Percentiles rank a stretch among this genome's conserved stretches.
These are phyloP conservation scores for Yponomeuta evonymella DNA, from an alignment of 2,888 invertebrate genomes.

Conservation along the genomic window DNA sequence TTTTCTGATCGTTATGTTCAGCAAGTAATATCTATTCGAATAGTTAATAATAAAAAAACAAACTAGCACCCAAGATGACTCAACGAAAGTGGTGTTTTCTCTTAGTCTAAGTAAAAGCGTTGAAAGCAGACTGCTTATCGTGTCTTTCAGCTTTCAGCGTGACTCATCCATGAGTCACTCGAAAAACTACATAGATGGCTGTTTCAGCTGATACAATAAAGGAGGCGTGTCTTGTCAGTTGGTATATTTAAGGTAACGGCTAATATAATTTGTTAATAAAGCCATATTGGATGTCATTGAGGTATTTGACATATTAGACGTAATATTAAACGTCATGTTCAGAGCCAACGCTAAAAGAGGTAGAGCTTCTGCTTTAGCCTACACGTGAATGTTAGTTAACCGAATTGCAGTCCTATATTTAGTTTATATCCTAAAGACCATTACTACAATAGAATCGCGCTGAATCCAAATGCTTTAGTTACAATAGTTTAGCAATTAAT, in stretches of 20 bases:
- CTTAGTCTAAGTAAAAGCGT: slow-evolving; percentile 5
- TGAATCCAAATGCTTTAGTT: slow-evolving; percentile 1
- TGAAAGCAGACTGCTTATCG: neutral
- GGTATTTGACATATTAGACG: too few relatives aligned
- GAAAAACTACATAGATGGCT: neutral
- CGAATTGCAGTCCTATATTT: neutral
- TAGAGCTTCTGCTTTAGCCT: too few relatives aligned
- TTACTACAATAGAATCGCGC: neutral
- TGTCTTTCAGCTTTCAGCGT: slow-evolving; percentile 2
- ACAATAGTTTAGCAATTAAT: neutral
- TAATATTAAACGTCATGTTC: too few relatives aligned
- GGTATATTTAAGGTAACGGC: neutral
- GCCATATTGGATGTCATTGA: too few relatives aligned
- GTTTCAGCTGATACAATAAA: neutral
- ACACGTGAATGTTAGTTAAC: too few relatives aligned
- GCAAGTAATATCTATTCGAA: neutral
- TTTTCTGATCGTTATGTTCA: neutral
- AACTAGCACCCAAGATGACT: neutral
- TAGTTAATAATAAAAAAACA: too few relatives aligned
- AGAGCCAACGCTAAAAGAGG: too few relatives aligned
- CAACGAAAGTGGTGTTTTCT: neutral
- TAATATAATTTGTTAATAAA: neutral
- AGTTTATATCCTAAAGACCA: neutral
- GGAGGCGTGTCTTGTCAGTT: too few relatives aligned
- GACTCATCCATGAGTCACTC: neutral